A percentile compares a stretch with the other conserved stretches of the same genome.
phyloP scores from a whole-genome alignment of 2,888 invertebrate genomes.

The Cordylochernes scorpioides region DNA sequence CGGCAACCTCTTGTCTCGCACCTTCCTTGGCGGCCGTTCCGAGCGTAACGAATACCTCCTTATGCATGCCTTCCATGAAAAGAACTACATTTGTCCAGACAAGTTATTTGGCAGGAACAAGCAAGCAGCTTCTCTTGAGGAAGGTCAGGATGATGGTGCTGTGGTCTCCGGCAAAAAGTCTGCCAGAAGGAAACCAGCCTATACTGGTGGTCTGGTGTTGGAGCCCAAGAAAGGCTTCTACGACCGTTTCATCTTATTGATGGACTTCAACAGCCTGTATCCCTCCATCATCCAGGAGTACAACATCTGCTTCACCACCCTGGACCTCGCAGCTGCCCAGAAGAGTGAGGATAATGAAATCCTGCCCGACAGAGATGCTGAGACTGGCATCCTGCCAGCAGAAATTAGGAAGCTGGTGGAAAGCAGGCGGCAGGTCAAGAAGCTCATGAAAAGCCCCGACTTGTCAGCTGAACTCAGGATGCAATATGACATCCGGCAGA shows the following conservation, averaged over 20 bases:
- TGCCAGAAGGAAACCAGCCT: slow-evolving; percentile 40
- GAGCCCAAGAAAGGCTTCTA: slow-evolving; percentile 95
- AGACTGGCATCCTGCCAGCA: slow-evolving; percentile 60
- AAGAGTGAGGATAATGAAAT: slow-evolving; percentile 24
- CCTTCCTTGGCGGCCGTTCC: slow-evolving; percentile 68
- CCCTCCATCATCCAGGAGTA: slow-evolving; percentile 98
- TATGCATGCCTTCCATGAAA: slow-evolving; percentile 77
- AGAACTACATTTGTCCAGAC: slow-evolving; percentile 78
- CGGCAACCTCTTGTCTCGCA: slow-evolving; percentile 56
- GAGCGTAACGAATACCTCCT: slow-evolving; percentile 87
- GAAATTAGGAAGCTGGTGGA: slow-evolving; percentile 88
- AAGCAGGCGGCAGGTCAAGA: slow-evolving; percentile 68
- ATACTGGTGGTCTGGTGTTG: slow-evolving; percentile 67
- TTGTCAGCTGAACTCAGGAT: slow-evolving; percentile 44
- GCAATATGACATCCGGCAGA: slow-evolving; percentile 84
- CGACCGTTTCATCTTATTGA: slow-evolving; percentile 68
- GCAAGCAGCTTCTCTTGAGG: too few relatives aligned
- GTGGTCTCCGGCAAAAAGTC: slow-evolving; percentile 24
- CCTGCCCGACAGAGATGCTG: slow-evolving; percentile 24
- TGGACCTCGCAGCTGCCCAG: slow-evolving; percentile 18
- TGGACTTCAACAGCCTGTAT: slow-evolving; percentile 98
- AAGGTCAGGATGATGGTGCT: too few relatives aligned
- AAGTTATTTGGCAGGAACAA: slow-evolving; percentile 27
- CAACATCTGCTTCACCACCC: slow-evolving; percentile 92
- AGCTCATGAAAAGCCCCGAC: slow-evolving; percentile 55